Evolutionary conservation across 2,113 vertebrate species (phyloP).

Genomic region (Sula dactylatra): DNA sequence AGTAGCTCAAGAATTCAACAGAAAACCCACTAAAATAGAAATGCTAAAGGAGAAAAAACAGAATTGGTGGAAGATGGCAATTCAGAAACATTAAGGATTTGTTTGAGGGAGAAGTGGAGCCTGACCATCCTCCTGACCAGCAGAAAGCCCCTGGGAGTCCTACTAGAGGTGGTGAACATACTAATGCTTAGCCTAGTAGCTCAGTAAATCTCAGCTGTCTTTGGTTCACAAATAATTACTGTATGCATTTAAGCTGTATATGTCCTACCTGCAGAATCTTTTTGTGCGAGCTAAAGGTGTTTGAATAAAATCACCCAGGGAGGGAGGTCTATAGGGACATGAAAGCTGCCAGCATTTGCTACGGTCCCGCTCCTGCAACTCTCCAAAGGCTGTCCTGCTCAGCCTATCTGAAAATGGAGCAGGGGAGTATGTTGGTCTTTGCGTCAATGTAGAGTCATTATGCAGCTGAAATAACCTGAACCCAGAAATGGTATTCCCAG

Average conservation of each 20-base stretch:
- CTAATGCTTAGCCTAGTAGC: background rate
- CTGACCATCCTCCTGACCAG: background rate
- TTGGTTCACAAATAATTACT: background rate
- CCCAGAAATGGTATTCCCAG: background rate
- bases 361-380: background rate
- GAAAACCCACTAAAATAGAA: background rate
- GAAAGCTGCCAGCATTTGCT: background rate
- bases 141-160: background rate
- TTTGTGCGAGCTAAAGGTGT: background rate
- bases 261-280: background rate
- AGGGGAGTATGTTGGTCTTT: background rate
- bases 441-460: background rate
- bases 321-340: background rate
- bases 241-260: background rate
- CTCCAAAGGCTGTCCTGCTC: background rate
- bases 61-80: background rate
- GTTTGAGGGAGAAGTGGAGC: background rate
- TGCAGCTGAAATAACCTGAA: background rate
- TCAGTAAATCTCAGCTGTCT: background rate
- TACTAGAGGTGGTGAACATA: background rate
- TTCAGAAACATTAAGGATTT: background rate
- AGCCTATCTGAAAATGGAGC: background rate
- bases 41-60: background rate
- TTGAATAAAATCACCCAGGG: background rate
- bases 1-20: background rate